A percentile compares a stretch with the other conserved stretches of the same genome.
Evolutionary conservation across 35 echinoderm and acorn worm genomes (phyloP).

Genomic region (Hemicentrotus pulcherrimus): DNA sequence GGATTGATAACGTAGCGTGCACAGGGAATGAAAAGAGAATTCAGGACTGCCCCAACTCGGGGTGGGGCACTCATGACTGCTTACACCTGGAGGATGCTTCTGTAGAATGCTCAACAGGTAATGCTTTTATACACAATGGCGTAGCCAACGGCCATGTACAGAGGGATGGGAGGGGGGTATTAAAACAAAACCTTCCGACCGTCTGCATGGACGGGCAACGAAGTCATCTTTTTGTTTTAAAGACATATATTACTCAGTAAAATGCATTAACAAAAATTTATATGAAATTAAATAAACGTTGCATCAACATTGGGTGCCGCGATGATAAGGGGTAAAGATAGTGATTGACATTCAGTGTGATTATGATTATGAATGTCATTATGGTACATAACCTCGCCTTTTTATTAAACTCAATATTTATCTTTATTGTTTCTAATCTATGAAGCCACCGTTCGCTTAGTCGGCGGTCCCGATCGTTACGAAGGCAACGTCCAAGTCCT

Average conservation of each 20-base stretch:
- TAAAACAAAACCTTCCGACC: too few relatives aligned
- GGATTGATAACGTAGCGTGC: constrained; percentile 54
- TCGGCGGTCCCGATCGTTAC: constrained; percentile 24
- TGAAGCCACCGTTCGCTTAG: constrained; percentile 30
- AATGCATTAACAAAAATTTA: too few relatives aligned
- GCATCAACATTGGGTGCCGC: too few relatives aligned
- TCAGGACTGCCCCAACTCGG: constrained; percentile 25
- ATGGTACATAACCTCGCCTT: too few relatives aligned
- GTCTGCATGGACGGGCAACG: too few relatives aligned
- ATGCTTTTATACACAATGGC: background rate
- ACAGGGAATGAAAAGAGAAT: constrained; percentile 50
- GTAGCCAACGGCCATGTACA: too few relatives aligned
- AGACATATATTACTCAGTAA: too few relatives aligned
- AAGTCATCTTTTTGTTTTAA: too few relatives aligned
- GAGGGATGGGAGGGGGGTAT: background rate
- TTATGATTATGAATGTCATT: too few relatives aligned
- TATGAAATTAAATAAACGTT: too few relatives aligned
- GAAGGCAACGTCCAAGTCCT: constrained; percentile 43
- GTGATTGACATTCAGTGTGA: too few relatives aligned
- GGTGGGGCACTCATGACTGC: constrained; percentile 55
- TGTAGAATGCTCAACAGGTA: constrained; percentile 22
- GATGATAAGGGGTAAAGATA: too few relatives aligned
- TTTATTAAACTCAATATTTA: background rate
- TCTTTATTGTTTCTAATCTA: background rate
- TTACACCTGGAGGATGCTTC: constrained; percentile 50